Percentiles rank a stretch among this genome's conserved stretches.
Conservation (phyloP, 2,888 invertebrate species). For the Phyllotreta cruciferae region DNA sequence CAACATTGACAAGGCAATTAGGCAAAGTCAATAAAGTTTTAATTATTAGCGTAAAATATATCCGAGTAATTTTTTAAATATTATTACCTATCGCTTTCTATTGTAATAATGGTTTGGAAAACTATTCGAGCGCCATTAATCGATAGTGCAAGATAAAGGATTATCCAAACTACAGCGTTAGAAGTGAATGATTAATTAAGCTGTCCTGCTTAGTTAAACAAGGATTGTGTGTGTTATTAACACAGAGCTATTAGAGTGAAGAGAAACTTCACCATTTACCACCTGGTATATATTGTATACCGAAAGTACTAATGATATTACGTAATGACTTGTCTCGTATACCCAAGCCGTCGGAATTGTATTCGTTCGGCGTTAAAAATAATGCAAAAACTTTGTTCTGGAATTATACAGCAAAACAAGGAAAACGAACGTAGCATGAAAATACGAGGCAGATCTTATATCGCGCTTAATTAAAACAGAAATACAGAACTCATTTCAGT, state of each 20-base stretch:
- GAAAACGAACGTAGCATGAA: constrained; percentile 16
- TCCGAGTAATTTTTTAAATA: no score
- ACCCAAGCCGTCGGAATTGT: neutral
- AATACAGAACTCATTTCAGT: constrained; percentile 12
- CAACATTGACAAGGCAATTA: no score
- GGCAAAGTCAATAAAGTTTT: no score
- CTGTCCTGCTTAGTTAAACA: constrained; percentile 1
- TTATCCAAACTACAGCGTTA: no score
- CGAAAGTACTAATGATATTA: neutral
- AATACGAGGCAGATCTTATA: constrained; percentile 15
- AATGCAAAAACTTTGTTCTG: constrained; percentile 10
- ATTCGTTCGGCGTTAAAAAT: neutral
- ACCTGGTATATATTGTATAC: neutral
- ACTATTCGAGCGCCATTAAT: no score
- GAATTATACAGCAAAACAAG: constrained; percentile 14
- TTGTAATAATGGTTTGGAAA: no score
- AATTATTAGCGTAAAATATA: no score
- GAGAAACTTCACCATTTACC: neutral
- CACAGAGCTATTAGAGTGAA: neutral
- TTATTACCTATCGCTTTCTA: no score
- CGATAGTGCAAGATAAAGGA: no score
- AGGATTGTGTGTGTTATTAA: constrained; percentile 2
- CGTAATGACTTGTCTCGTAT: constrained; percentile 8
- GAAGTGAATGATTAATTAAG: neutral
- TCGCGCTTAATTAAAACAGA: constrained; percentile 18